A percentile compares a stretch with the other conserved stretches of the same genome.
Conservation (phyloP, 2,113 vertebrate genomes). For the Dipodomys spectabilis region DNA sequence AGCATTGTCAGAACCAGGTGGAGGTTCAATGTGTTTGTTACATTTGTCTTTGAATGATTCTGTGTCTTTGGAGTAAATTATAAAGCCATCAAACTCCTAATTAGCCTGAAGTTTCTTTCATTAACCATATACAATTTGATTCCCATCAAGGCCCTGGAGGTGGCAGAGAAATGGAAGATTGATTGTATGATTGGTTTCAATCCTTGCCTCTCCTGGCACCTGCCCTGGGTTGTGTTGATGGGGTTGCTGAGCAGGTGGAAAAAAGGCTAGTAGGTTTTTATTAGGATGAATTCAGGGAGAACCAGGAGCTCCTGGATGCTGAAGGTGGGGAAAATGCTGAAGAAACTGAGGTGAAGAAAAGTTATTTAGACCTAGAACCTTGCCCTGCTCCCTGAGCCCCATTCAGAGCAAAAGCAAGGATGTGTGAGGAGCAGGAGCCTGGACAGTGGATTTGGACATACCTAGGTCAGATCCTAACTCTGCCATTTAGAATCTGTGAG, state of each 20-base stretch:
- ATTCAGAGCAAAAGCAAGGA: neutral
- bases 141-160: neutral
- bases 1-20: slow-evolving; percentile 12
- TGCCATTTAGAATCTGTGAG: neutral
- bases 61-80: neutral
- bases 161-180: neutral
- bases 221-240: neutral
- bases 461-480: neutral
- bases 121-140: neutral
- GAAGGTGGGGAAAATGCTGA: neutral
- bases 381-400: neutral
- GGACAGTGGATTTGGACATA: too few relatives aligned
- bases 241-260: neutral
- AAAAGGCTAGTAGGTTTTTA: neutral
- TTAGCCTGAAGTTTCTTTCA: neutral
- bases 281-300: neutral
- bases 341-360: neutral
- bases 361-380: neutral
- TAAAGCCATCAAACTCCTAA: neutral
- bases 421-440: neutral
- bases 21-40: neutral
- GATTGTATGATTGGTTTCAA: fast-evolving
- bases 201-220: neutral
- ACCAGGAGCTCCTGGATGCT: neutral
- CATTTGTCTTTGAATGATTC: slow-evolving; percentile 1